phyloP scores from a whole-genome alignment of 2,888 invertebrate genomes.

The Pherbina coryleti region DNA sequence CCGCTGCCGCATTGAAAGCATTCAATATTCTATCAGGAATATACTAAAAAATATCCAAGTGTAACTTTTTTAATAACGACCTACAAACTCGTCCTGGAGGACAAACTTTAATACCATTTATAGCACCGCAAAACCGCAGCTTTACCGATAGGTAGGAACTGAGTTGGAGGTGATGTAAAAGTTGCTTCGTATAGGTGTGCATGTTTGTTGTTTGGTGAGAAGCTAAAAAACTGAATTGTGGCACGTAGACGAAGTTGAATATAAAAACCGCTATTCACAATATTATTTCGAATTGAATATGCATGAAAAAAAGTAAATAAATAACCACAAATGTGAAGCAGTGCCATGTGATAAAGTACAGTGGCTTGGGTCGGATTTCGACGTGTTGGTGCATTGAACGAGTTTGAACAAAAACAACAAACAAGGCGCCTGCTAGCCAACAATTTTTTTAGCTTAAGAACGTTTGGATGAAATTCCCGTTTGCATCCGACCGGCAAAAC shows the following conservation, averaged over 20 bases:
- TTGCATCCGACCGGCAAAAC: background rate
- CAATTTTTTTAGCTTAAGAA: background rate
- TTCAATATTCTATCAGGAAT: background rate
- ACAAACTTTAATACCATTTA: conserved; percentile 21
- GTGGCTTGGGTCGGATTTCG: background rate
- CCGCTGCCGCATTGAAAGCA: too few relatives aligned
- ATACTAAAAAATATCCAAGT: background rate
- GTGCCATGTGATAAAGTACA: background rate
- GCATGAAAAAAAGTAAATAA: conserved; percentile 36
- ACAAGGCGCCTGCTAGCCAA: background rate
- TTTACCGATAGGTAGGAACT: background rate
- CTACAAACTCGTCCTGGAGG: background rate
- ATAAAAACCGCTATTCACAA: conserved; percentile 18
- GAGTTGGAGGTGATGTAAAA: background rate
- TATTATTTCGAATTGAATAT: conserved; percentile 37
- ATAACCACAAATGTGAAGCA: conserved; percentile 16
- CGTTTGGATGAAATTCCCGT: too few relatives aligned
- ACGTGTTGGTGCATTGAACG: background rate
- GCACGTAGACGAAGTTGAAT: background rate
- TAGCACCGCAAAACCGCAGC: background rate
- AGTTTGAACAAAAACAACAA: background rate
- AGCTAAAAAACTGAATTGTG: background rate
- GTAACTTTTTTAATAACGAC: conserved; percentile 35
- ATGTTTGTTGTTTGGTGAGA: background rate
- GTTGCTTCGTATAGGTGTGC: background rate